Percentiles rank a stretch among this genome's conserved stretches.
phyloP scores from a whole-genome alignment of 2,797 vertebrate species.

The Xiphorhynchus erythropygius region DNA sequence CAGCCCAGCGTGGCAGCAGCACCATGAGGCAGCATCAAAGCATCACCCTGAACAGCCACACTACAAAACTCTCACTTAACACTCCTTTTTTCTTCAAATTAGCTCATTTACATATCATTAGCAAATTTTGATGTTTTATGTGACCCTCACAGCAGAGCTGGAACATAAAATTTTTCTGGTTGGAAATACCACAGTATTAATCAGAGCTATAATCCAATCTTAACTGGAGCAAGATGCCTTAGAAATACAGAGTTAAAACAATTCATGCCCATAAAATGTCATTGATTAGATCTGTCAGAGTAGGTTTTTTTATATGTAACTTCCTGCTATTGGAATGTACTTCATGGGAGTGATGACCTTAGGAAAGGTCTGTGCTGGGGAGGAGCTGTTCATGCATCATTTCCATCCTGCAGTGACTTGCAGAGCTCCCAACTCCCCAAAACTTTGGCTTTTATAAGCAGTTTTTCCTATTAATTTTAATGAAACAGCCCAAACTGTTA shows the following conservation, averaged over 20 bases:
- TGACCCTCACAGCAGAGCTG: background rate
- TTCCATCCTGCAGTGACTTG: background rate
- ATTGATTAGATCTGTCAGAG: background rate
- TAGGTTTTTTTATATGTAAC: background rate
- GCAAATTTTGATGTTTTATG: background rate
- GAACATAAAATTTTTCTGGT: background rate
- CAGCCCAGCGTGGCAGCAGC: background rate
- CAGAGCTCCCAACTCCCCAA: background rate
- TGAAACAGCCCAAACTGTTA: background rate
- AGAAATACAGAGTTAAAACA: background rate
- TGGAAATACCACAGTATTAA: background rate
- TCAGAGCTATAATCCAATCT: background rate
- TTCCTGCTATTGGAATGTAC: background rate
- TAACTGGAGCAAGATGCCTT: background rate
- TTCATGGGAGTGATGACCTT: background rate
- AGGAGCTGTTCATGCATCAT: rapidly evolving
- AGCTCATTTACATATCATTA: constrained; percentile 22
- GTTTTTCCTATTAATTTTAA: background rate
- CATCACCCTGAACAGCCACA: background rate
- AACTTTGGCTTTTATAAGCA: background rate
- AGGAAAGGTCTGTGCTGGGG: background rate
- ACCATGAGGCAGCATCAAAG: background rate
- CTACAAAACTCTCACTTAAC: background rate
- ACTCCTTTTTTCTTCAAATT: background rate
- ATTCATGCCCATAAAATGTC: background rate